phyloP scores from a whole-genome alignment of 2,797 vertebrate species.

The Falco concolor region DNA sequence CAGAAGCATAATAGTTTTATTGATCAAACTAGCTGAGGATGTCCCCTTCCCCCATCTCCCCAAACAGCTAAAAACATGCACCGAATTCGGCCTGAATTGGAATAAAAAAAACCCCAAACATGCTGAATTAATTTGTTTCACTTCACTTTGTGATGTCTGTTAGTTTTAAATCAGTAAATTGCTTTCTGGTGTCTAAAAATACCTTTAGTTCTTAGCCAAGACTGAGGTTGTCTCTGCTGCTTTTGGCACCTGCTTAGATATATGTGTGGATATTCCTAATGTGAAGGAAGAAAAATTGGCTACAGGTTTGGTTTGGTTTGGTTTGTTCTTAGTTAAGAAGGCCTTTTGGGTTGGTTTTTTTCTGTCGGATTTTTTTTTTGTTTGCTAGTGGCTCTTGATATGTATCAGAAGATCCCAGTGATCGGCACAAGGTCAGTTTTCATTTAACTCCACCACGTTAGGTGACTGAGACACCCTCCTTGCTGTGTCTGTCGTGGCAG shows the following conservation, averaged over 20 bases:
- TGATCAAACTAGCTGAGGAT: background rate
- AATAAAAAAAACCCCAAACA: background rate
- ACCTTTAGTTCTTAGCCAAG: background rate
- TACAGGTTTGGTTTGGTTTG: background rate
- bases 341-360: background rate
- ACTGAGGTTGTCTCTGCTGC: background rate
- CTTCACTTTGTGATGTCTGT: background rate
- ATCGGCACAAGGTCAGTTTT: background rate
- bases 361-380: background rate
- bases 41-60: background rate
- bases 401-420: background rate
- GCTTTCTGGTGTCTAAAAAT: background rate
- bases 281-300: background rate
- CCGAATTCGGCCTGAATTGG: background rate
- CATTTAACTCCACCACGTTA: background rate
- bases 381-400: background rate
- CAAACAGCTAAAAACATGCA: background rate
- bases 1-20: background rate
- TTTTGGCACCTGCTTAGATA: background rate
- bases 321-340: background rate
- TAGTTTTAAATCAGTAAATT: background rate
- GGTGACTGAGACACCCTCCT: background rate
- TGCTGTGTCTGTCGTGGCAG: background rate
- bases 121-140: background rate
- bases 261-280: background rate